Percentiles rank a stretch among this genome's conserved stretches.
These are phyloP conservation scores for Ophioderma brevispina DNA, from an alignment of 35 echinoderm and acorn worm species.

Conservation along the genomic window DNA sequence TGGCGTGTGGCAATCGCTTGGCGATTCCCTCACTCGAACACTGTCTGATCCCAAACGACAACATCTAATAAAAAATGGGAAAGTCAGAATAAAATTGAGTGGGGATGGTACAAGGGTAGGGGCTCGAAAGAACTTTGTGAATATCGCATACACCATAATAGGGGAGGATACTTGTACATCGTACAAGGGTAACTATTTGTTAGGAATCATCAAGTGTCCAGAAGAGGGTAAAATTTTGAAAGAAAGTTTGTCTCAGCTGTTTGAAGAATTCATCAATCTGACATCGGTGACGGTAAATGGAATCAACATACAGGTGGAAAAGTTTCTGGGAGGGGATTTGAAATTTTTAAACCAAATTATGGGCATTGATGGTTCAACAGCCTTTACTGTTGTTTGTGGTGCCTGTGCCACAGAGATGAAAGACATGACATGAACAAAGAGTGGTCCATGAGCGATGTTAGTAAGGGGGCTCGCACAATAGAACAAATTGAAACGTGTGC, in stretches of 20 bases:
- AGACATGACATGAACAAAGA: slow-evolving; percentile 22
- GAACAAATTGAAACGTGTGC: too few relatives aligned
- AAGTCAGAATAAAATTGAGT: slow-evolving; percentile 47
- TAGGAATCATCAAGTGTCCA: slow-evolving; percentile 61
- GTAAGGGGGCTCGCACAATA: too few relatives aligned
- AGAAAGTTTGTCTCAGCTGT: slow-evolving; percentile 26
- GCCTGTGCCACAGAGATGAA: slow-evolving; percentile 38
- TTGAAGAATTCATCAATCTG: slow-evolving; percentile 51
- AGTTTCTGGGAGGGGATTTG: slow-evolving; percentile 53
- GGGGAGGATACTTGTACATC: slow-evolving; percentile 50
- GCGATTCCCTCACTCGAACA: slow-evolving; percentile 11
- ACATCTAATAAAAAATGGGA: slow-evolving; percentile 32
- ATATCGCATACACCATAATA: slow-evolving; percentile 52
- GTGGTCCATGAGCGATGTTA: not conserved
- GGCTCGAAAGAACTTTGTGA: slow-evolving; percentile 50
- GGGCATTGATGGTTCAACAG: too few relatives aligned
- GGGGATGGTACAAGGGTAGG: slow-evolving; percentile 67
- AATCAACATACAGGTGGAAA: slow-evolving; percentile 26
- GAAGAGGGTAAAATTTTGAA: slow-evolving; percentile 50
- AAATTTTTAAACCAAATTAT: slow-evolving; percentile 53
- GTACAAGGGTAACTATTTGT: slow-evolving; percentile 61
- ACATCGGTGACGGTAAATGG: slow-evolving; percentile 15
- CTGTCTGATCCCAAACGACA: not conserved
- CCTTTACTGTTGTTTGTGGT: not conserved
- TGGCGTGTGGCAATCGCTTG: slow-evolving; percentile 28